Conservation (phyloP, 2,888 invertebrate genomes). For the Rhodophaea formosa region DNA sequence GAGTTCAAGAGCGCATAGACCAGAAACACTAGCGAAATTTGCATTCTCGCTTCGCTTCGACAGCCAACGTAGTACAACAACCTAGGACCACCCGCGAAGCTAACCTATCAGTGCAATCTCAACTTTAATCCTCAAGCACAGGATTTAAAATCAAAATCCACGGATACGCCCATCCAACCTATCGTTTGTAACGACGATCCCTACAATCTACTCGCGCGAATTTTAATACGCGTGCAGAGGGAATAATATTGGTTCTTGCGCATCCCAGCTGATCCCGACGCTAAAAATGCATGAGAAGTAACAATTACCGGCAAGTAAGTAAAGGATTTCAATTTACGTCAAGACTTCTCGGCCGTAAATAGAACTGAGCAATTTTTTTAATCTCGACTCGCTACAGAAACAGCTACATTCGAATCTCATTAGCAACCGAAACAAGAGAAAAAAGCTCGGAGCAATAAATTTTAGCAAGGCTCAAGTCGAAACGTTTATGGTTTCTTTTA, state of each 20-base stretch:
- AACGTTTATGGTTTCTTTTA: slow-evolving; percentile 79
- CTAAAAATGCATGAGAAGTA: slow-evolving; percentile 46
- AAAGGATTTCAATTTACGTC: slow-evolving; percentile 44
- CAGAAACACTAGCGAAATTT: slow-evolving; percentile 71
- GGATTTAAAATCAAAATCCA: slow-evolving; percentile 53
- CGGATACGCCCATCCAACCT: slow-evolving; percentile 42
- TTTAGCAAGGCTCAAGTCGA: slow-evolving; percentile 77
- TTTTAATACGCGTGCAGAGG: slow-evolving; percentile 55
- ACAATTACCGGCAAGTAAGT: slow-evolving; percentile 42
- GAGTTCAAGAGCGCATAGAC: slow-evolving; percentile 57
- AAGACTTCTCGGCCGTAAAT: slow-evolving; percentile 44
- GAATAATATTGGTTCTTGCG: slow-evolving; percentile 47
- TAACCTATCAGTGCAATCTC: slow-evolving; percentile 53
- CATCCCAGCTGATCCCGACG: slow-evolving; percentile 38
- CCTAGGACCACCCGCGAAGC: slow-evolving; percentile 78
- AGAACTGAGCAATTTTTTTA: slow-evolving; percentile 51
- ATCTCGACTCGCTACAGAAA: slow-evolving; percentile 59
- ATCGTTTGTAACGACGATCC: slow-evolving; percentile 61
- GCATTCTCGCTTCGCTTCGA: slow-evolving; percentile 73
- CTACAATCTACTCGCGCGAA: slow-evolving; percentile 61
- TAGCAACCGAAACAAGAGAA: slow-evolving; percentile 74
- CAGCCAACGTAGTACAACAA: slow-evolving; percentile 52
- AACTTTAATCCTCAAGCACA: slow-evolving; percentile 67
- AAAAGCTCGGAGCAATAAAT: slow-evolving; percentile 74
- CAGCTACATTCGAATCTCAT: slow-evolving; percentile 78